These are phyloP conservation scores for Drosophila longiperda DNA, from an alignment of 2,888 invertebrate species.

Conservation along the genomic window DNA sequence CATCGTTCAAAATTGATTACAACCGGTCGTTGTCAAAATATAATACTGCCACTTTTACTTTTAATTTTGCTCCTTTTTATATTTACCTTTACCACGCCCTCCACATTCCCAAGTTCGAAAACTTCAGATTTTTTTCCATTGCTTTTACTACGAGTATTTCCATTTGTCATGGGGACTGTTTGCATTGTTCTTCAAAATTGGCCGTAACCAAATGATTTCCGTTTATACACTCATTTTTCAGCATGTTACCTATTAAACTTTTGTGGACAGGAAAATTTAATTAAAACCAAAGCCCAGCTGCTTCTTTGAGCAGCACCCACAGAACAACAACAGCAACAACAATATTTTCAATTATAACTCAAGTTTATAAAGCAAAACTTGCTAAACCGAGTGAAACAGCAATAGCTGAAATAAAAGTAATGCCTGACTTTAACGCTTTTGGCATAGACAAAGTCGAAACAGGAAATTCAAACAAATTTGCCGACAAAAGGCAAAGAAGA, in stretches of 20 bases:
- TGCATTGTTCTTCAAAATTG: slow-evolving; percentile 25
- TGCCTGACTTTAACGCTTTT: slow-evolving; percentile 23
- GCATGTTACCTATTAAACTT: slow-evolving; percentile 78
- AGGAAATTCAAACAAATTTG: slow-evolving; percentile 23
- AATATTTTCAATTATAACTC: slow-evolving; percentile 79
- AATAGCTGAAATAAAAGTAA: slow-evolving; percentile 37
- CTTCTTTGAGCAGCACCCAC: slow-evolving; percentile 47
- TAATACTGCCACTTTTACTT: background rate
- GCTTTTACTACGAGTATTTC: background rate
- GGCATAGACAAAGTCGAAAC: slow-evolving; percentile 35
- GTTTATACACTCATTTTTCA: slow-evolving; percentile 75
- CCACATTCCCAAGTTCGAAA: background rate
- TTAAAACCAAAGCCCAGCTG: slow-evolving; percentile 77
- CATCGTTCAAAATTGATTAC: too few relatives aligned
- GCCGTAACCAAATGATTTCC: slow-evolving; percentile 67
- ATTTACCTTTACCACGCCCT: background rate
- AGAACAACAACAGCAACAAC: slow-evolving; percentile 43
- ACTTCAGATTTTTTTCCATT: slow-evolving; percentile 2
- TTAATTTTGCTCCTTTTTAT: background rate
- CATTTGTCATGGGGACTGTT: slow-evolving; percentile 17
- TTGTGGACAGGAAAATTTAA: slow-evolving; percentile 79
- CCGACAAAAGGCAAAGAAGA: background rate
- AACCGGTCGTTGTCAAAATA: too few relatives aligned
- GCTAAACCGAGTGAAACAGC: slow-evolving; percentile 33
- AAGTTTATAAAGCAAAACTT: slow-evolving; percentile 71